Evolutionary conservation across 2,113 vertebrate genomes (phyloP), one percentile per base, ranked within the genome.

Genomic region (Gobius niger): DNA sequence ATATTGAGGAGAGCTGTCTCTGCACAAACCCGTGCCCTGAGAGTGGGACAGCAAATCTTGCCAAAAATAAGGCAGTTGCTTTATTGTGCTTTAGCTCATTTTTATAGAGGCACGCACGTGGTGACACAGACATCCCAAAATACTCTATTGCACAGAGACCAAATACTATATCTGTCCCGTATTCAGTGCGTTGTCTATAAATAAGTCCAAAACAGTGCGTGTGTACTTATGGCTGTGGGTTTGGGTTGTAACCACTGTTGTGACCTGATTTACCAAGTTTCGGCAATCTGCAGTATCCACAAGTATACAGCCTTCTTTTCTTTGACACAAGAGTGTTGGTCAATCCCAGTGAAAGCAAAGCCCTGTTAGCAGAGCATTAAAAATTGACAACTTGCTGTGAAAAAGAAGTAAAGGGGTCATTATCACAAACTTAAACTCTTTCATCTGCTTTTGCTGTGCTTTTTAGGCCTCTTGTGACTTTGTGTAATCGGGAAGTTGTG

Each of bases 141-240:
- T 88, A 87, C 41, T 54, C 72, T 67, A 0, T 51, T 78, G 76
- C 70, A 73, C 70, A 70, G 72, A 75, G 80, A 68, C 80, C 83
- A 82, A 90, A 88, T 84, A 34, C 24, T 34, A 89, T 87, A 89
- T 78, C 75, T 47, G 41, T 73, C 18, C 7, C 81, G 75, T 91
- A 87, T 88, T 88, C 85, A 85, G 85, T 83, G 66, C 70, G 72
- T 15, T 42, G 65, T 71, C 80, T 89, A 81, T 84, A 91, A 85
- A 89, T 88, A 87, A 63, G 76, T 60, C 77, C 71, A 69, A 75
- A 80, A 87, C 80, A 84, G 62, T 61, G 16, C 61, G 40, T 76
- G 75, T 75, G 70, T 76, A 72, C 63, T 63, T 75, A 64, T 18
- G 56, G 40, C 15, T 65, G 16, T 50, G 9, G 47, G 2, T 46